Conservation (phyloP, 2,797 vertebrate species). For the Florisuga fusca region DNA sequence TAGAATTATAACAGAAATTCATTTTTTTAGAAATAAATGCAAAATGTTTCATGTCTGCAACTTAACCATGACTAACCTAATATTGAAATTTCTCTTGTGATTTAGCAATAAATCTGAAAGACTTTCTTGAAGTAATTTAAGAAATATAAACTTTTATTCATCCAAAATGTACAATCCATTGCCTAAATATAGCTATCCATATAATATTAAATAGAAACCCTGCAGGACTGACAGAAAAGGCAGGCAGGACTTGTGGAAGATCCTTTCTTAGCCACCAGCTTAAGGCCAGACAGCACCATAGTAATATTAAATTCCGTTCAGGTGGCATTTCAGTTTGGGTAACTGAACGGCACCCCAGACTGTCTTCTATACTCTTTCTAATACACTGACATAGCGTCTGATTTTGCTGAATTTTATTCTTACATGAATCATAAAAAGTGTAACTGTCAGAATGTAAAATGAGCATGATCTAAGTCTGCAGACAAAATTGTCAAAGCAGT, state of each 20-base stretch:
- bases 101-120: background rate
- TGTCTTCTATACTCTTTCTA: background rate
- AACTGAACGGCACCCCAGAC: background rate
- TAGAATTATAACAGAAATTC: background rate
- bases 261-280: background rate
- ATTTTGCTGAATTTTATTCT: background rate
- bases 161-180: background rate
- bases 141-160: background rate
- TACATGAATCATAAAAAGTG: background rate
- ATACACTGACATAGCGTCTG: background rate
- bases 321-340: background rate
- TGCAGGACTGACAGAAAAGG: background rate
- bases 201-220: background rate
- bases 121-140: background rate
- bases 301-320: background rate
- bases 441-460: background rate
- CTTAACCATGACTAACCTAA: background rate
- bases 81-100: background rate
- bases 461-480: background rate
- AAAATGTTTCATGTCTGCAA: background rate
- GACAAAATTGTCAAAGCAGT: background rate
- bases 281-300: background rate
- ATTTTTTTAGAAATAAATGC: background rate
- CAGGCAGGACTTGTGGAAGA: background rate
- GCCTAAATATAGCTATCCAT: accelerated